Evolutionary conservation across 2,888 invertebrate species (phyloP).

Genomic region (Rhagonycha lutea): DNA sequence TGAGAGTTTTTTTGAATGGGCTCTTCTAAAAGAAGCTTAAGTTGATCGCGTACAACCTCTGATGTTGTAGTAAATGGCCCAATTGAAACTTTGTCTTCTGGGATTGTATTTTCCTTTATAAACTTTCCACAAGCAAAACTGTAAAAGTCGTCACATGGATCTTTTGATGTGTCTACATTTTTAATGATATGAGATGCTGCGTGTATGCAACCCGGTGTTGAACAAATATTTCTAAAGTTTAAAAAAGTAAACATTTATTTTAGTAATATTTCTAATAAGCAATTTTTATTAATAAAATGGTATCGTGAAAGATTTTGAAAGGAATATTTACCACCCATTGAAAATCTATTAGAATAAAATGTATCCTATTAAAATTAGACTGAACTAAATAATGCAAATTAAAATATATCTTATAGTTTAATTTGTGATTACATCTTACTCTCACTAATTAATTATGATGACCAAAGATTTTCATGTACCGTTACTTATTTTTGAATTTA

Average conservation of each 20-base stretch:
- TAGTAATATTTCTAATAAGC: not conserved
- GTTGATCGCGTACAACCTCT: conserved; percentile 74
- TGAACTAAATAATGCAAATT: no score
- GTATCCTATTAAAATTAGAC: no score
- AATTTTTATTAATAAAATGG: not conserved
- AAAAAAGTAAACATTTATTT: not conserved
- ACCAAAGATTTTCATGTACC: not conserved
- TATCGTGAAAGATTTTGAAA: not conserved
- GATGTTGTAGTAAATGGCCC: conserved; percentile 77
- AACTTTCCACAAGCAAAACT: conserved; percentile 79
- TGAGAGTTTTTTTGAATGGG: conserved; percentile 64
- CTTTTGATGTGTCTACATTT: conserved; percentile 71
- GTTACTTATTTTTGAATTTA: not conserved
- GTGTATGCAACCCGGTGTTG: conserved; percentile 77
- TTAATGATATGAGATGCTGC: conserved; percentile 74
- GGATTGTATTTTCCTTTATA: conserved; percentile 71
- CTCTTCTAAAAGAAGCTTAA: conserved; percentile 70
- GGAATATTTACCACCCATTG: no score
- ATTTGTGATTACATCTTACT: no score
- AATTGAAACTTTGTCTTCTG: conserved; percentile 80
- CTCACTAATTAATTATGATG: not conserved
- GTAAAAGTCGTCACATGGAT: conserved; percentile 84
- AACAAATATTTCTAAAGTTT: conserved; percentile 60
- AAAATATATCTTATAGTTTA: no score
- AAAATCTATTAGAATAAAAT: no score